Conservation (phyloP, 2,797 vertebrate species). For the Lerista edwardsae region DNA sequence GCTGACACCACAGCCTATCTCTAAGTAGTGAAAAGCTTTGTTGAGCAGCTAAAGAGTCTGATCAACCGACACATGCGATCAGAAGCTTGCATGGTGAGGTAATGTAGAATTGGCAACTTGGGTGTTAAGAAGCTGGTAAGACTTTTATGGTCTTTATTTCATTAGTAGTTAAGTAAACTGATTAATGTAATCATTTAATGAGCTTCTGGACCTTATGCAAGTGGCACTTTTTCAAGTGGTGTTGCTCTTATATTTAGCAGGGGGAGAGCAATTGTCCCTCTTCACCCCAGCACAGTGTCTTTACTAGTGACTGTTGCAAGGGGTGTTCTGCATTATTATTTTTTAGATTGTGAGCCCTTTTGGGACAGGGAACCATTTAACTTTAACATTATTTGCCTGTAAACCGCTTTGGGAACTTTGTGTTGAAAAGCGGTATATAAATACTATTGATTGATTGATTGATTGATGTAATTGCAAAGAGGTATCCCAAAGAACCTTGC, state of each 20-base stretch:
- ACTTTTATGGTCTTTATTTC: constrained; percentile 32
- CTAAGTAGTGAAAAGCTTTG: constrained; percentile 27
- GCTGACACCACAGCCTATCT: constrained; percentile 5
- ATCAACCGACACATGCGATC: background rate
- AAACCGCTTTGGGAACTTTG: no score
- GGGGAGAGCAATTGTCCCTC: no score
- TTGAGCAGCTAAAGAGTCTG: constrained; percentile 15
- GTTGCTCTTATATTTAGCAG: no score
- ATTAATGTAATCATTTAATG: constrained; percentile 33
- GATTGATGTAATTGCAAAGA: constrained; percentile 25
- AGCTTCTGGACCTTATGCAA: constrained; percentile 23
- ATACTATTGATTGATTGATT: no score
- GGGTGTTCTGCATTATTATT: no score
- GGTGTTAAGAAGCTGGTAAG: constrained; percentile 6
- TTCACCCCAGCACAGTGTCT: no score
- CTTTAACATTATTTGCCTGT: no score
- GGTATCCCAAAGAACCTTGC: background rate
- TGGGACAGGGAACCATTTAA: no score
- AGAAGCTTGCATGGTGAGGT: background rate
- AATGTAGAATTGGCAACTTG: background rate
- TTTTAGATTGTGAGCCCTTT: no score
- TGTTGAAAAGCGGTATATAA: no score
- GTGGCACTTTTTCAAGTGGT: no score
- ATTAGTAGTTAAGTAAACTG: constrained; percentile 45
- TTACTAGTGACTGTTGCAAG: no score